Conservation (phyloP, 2,888 invertebrate species). For the Maniola hyperantus region DNA sequence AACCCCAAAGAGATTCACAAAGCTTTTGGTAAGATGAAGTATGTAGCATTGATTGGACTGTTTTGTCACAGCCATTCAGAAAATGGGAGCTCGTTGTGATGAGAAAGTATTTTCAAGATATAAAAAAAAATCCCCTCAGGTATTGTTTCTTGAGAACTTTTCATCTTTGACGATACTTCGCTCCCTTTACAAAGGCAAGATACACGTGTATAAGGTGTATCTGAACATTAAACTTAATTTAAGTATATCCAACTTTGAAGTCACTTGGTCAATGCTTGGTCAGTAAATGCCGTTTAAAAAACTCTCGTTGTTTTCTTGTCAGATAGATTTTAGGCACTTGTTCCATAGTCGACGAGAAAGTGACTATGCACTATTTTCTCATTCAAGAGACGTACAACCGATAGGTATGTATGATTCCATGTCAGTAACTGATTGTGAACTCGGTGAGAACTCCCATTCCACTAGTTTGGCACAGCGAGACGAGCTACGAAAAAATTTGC, state of each 20-base stretch:
- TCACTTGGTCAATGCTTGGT: neutral
- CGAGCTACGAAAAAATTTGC: no score
- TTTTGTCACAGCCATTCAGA: constrained; percentile 28
- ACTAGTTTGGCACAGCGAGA: no score
- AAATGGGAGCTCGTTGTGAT: constrained; percentile 31
- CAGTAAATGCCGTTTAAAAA: neutral
- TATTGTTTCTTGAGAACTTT: constrained; percentile 40
- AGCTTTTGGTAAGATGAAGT: constrained; percentile 12
- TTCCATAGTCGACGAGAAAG: no score
- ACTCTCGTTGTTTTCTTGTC: neutral
- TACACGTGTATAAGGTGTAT: constrained; percentile 18
- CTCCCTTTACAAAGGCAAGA: constrained; percentile 32
- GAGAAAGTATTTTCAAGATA: constrained; percentile 38
- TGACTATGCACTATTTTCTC: no score
- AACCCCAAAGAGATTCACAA: constrained; percentile 3
- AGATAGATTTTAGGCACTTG: neutral
- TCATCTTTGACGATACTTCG: constrained; percentile 38
- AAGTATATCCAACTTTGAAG: neutral
- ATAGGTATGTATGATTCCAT: no score
- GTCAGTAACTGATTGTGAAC: no score
- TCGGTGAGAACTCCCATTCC: no score
- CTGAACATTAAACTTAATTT: neutral
- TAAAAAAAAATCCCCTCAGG: constrained; percentile 34
- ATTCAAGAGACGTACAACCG: no score
- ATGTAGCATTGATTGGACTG: constrained; percentile 23